Conservation (phyloP, 2,113 vertebrate genomes). For the Psettodes erumei region DNA sequence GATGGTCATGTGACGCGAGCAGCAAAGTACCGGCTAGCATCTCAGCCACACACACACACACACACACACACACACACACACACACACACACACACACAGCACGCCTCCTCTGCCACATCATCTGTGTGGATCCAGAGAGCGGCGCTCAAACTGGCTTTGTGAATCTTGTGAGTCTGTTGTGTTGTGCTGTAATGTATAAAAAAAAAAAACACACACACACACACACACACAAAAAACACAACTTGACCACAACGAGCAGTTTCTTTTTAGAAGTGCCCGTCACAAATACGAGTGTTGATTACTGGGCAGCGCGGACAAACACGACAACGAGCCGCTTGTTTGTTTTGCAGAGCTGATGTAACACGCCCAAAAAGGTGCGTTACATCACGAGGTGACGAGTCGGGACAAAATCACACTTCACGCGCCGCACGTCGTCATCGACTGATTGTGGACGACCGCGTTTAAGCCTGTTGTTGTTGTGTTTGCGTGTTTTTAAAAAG, state of each 20-base stretch:
- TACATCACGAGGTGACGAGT: neutral
- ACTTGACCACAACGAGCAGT: conserved; percentile 11
- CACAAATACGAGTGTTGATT: conserved; percentile 3
- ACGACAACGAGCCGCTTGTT: conserved; percentile 38
- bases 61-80: conserved; percentile 16
- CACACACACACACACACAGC: conserved; percentile 13
- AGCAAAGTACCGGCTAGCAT: conserved; percentile 37
- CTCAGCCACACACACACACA: conserved; percentile 21
- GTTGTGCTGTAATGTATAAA: no score
- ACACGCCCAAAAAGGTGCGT: neutral
- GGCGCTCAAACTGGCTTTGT: conserved; percentile 43
- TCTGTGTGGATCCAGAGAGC: conserved; percentile 32
- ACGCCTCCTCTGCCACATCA: conserved; percentile 47
- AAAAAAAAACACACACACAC: no score
- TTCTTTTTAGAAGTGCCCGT: conserved; percentile 28
- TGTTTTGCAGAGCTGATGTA: conserved; percentile 27
- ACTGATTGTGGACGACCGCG: neutral
- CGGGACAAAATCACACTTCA: no score
- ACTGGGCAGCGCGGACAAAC: neutral
- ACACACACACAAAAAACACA: no score
- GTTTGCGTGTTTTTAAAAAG: no score
- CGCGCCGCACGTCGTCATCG: neutral
- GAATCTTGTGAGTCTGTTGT: conserved; percentile 19
- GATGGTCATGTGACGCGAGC: conserved; percentile 26
- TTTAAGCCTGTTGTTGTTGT: no score